Conservation (phyloP, 2,113 vertebrate genomes). For the Anolis carolinensis region DNA sequence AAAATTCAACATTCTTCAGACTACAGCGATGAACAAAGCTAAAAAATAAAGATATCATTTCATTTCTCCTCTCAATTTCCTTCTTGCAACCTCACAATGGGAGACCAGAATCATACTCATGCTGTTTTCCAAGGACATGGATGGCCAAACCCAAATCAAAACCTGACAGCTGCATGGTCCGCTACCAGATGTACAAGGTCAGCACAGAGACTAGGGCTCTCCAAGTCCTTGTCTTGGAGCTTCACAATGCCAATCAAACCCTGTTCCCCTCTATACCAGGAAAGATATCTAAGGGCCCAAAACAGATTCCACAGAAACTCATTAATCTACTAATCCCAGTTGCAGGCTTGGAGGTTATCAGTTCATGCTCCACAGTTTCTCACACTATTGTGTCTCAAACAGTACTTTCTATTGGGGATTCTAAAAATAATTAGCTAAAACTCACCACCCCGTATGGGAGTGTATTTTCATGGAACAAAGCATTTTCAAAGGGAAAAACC, state of each 20-base stretch:
- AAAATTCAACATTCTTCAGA: conserved; percentile 52
- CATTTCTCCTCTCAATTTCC: background rate
- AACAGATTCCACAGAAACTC: background rate
- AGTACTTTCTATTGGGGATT: background rate
- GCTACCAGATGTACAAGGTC: background rate
- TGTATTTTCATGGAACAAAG: background rate
- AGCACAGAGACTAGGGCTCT: too few species aligned
- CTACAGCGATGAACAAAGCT: conserved; percentile 57
- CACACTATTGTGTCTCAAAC: background rate
- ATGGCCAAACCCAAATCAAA: background rate
- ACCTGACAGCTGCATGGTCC: background rate
- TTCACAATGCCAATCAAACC: background rate
- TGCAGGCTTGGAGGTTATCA: background rate
- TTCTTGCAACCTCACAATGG: conserved; percentile 35
- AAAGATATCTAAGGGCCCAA: background rate
- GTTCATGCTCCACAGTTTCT: background rate
- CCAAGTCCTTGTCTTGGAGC: too few species aligned
- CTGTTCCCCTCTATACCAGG: background rate
- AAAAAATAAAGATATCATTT: background rate
- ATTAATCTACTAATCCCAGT: background rate
- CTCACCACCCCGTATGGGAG: background rate
- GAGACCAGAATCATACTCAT: conserved; percentile 22
- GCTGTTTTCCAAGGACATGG: background rate
- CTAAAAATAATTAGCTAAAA: background rate
- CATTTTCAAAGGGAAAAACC: background rate